Base-by-base conservation (phyloP, 2,113 vertebrate species). In the Sorex fumeus region DNA sequence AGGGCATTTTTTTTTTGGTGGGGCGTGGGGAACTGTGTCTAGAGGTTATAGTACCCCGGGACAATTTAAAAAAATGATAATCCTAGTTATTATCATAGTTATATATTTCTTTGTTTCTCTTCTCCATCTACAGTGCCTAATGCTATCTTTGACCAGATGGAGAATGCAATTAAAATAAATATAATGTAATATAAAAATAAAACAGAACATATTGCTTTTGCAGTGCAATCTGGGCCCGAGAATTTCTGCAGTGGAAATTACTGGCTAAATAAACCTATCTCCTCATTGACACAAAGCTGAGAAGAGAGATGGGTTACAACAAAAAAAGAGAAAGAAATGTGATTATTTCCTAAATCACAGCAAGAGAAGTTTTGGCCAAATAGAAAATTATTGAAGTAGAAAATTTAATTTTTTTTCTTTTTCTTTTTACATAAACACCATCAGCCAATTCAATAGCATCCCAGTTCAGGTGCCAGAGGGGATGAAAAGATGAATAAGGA, bases 131-230 rank as follows among this genome's bases (percentile, higher is more conserved):
- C 53, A 81, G 64, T 96, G 78, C 84, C 93, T 92, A 60, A 69
- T 97, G 93, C 94, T 95, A 96, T 97, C 95, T 96, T 96, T 96
- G 79, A 92, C 96, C 97, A 95, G 94, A 85, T 96, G 94, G 76
- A 80, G 89, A 95, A 92, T 91, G 91, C 96, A 96, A 90, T 96
- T 96, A 91, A 87, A 97, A 93, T 89, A 95, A 53, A 92, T 82
- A 96, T 88, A 96, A 97, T 96, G 96, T 95, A 97, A 97, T 96
- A 97, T 96, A 97, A 96, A 97, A 91, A 8, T 94, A 96, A 93
- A 97, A 94, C 80, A 96, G 93, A 97, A 83, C 78, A 83, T 94
- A 94, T 91, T 97, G 92, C 89, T 97, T 97, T 96, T 91, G 90
- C 93, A 72, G 95, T 92, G 93, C 81, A 96, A 87, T 91, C 88